phyloP scores from a whole-genome alignment of 2,113 vertebrate species.

The Pedionomus torquatus region DNA sequence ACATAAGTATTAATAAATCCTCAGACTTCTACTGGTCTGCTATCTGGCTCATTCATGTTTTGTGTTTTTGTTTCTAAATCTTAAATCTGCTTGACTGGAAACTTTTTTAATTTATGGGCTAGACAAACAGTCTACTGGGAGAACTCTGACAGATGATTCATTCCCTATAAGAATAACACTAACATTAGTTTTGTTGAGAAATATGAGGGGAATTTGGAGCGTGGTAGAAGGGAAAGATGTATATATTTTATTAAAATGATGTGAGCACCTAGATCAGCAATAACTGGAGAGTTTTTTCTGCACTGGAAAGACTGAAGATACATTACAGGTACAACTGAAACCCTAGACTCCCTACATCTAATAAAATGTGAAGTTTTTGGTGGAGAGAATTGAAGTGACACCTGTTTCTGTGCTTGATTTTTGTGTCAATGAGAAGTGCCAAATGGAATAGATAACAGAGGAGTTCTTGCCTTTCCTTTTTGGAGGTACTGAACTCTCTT shows the following conservation, averaged over 20 bases:
- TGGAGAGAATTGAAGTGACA: background rate
- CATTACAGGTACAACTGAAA: background rate
- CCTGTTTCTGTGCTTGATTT: background rate
- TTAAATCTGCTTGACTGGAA: background rate
- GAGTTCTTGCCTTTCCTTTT: background rate
- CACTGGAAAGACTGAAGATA: background rate
- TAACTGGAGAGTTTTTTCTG: background rate
- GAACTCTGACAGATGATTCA: background rate
- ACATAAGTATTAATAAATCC: background rate
- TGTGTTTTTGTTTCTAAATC: background rate
- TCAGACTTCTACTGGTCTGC: background rate
- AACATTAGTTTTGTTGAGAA: background rate
- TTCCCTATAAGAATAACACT: background rate
- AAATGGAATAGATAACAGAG: background rate
- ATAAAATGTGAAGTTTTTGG: background rate
- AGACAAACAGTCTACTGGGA: background rate
- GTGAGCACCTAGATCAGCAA: background rate
- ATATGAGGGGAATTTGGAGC: background rate
- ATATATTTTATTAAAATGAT: background rate
- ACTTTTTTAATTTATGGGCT: background rate
- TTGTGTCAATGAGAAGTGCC: background rate
- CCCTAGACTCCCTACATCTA: background rate
- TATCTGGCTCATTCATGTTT: background rate
- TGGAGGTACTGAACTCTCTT: background rate
- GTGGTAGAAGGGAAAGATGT: background rate